These are phyloP conservation scores for Perithous albicinctus DNA, from an alignment of 2,888 invertebrate species.

Conservation along the genomic window DNA sequence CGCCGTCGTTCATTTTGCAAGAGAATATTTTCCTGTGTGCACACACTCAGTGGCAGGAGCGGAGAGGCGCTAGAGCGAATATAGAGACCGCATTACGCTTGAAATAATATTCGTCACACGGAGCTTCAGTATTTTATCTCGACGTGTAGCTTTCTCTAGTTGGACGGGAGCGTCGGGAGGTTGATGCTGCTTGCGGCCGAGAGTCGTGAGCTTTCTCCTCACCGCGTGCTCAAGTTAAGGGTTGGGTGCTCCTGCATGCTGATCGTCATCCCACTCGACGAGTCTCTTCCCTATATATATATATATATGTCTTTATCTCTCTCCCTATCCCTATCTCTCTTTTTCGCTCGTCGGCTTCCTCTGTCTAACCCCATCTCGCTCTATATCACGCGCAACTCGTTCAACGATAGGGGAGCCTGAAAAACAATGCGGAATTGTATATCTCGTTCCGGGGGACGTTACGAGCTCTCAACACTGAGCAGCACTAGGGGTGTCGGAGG, in stretches of 20 bases:
- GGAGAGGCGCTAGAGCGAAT: slow-evolving; percentile 20
- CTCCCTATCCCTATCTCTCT: slow-evolving; percentile 23
- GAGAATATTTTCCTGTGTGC: slow-evolving; percentile 15
- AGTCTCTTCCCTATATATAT: slow-evolving; percentile 27
- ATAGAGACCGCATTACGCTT: slow-evolving; percentile 16
- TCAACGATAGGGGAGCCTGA: slow-evolving; percentile 31
- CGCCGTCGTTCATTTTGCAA: not conserved
- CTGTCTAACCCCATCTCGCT: slow-evolving; percentile 45
- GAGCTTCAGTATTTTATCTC: slow-evolving; percentile 50
- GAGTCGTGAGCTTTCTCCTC: slow-evolving; percentile 38
- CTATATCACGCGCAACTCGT: slow-evolving; percentile 44
- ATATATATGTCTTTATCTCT: no score
- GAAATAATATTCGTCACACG: slow-evolving; percentile 63
- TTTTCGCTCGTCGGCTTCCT: not conserved
- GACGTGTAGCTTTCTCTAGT: slow-evolving; percentile 10
- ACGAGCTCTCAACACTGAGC: slow-evolving; percentile 38
- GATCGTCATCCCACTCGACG: slow-evolving; percentile 39
- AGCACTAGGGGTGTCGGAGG: slow-evolving; percentile 29
- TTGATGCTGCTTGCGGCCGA: slow-evolving; percentile 45
- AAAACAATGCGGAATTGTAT: slow-evolving; percentile 55
- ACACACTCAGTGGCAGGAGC: not conserved
- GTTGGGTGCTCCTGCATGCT: slow-evolving; percentile 37
- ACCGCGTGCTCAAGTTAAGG: slow-evolving; percentile 58
- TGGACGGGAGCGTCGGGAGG: slow-evolving; percentile 16
- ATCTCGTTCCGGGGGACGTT: slow-evolving; percentile 39